Evolutionary conservation across 2,113 vertebrate species (phyloP).

Genomic region (Larimichthys polyactis): DNA sequence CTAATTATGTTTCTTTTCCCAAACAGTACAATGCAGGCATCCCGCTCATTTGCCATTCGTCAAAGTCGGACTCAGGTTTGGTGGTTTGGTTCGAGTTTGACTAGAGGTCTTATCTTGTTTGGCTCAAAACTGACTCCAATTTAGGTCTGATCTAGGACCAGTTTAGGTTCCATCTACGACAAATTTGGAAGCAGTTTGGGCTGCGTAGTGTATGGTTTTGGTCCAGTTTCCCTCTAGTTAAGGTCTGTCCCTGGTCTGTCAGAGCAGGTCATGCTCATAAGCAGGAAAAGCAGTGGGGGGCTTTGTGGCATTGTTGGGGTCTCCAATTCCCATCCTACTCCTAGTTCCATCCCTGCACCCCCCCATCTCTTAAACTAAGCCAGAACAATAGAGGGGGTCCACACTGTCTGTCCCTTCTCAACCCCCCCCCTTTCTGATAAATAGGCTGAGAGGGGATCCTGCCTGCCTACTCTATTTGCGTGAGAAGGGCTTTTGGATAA

Average conservation of each 20-base stretch:
- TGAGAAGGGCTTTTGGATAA: constrained; percentile 73
- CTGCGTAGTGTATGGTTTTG: constrained; percentile 24
- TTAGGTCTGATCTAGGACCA: background rate
- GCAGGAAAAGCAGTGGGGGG: constrained; percentile 74
- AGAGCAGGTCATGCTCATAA: constrained; percentile 80
- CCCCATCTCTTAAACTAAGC: constrained; percentile 64
- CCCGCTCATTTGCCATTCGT: background rate
- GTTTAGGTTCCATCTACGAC: background rate
- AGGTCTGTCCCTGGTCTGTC: constrained; percentile 64
- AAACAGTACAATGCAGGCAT: background rate
- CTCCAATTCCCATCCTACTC: constrained; percentile 75
- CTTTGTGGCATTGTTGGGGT: constrained; percentile 77
- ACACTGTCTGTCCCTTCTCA: constrained; percentile 73
- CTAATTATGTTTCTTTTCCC: background rate
- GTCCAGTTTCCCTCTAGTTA: constrained; percentile 22
- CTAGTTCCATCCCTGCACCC: constrained; percentile 48
- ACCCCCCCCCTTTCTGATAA: constrained; percentile 61
- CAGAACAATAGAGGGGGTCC: constrained; percentile 79
- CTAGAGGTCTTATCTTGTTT: background rate
- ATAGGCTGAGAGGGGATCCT: constrained; percentile 71
- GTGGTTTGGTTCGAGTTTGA: background rate
- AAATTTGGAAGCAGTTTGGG: background rate
- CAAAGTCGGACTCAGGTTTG: background rate
- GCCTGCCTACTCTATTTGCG: constrained; percentile 71
- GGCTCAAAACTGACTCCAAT: background rate